phyloP scores from a whole-genome alignment of 2,113 vertebrate genomes.

The Rhodinocichla rosea region DNA sequence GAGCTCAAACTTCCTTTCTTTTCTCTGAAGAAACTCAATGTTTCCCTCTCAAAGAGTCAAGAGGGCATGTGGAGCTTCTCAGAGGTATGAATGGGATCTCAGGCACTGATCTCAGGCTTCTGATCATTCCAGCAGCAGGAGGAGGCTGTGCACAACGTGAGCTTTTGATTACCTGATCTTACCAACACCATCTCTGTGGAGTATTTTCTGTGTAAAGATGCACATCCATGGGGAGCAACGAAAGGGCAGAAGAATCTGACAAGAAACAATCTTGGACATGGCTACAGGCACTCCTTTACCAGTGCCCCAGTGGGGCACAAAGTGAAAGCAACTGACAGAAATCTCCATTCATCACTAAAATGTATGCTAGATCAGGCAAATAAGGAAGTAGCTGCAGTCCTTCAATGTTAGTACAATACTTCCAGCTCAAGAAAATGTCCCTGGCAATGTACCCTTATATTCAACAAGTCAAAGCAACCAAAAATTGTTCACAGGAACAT shows the following conservation, averaged over 20 bases:
- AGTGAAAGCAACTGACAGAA: background rate
- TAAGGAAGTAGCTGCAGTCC: background rate
- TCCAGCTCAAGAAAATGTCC: background rate
- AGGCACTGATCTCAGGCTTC: background rate
- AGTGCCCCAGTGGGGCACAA: background rate
- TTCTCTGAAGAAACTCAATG: background rate
- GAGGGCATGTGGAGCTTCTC: background rate
- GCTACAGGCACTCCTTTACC: background rate
- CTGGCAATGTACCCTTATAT: background rate
- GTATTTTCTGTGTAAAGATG: background rate
- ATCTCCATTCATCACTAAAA: background rate
- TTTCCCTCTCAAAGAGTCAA: background rate
- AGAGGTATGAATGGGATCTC: background rate
- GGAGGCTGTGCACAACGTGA: background rate
- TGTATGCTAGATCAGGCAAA: background rate
- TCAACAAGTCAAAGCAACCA: background rate
- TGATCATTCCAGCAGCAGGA: background rate
- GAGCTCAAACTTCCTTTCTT: background rate
- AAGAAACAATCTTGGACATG: background rate
- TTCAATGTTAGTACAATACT: background rate
- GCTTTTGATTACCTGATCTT: conserved; percentile 2
- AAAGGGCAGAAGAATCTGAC: background rate
- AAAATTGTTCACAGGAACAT: background rate
- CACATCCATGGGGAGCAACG: background rate
- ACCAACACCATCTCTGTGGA: background rate